phyloP scores from a whole-genome alignment of 2,113 vertebrate genomes.

The Oryzias woworae region DNA sequence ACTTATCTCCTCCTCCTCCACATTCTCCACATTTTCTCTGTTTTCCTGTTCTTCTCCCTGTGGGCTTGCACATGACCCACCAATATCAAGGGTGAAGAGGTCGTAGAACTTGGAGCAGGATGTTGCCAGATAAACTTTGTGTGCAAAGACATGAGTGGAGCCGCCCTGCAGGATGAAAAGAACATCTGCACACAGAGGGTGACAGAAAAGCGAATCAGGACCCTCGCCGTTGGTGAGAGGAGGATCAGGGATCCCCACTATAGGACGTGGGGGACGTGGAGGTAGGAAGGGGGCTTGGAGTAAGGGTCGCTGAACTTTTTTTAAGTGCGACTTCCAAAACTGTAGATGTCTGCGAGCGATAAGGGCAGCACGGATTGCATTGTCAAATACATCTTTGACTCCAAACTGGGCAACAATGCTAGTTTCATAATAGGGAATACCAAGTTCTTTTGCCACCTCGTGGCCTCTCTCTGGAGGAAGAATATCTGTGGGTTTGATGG shows the following conservation, averaged over 20 bases:
- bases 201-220: slow-evolving; percentile 81
- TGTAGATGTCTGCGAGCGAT: slow-evolving; percentile 89
- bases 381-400: slow-evolving; percentile 92
- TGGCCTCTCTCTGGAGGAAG: slow-evolving; percentile 87
- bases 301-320: slow-evolving; percentile 86
- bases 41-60: slow-evolving; percentile 45
- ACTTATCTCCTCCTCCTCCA: slow-evolving; percentile 74
- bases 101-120: slow-evolving; percentile 92
- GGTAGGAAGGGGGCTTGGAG: slow-evolving; percentile 88
- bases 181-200: slow-evolving; percentile 84
- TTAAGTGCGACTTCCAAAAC: slow-evolving; percentile 92
- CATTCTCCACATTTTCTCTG: slow-evolving; percentile 62
- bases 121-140: slow-evolving; percentile 88
- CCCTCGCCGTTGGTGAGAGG: slow-evolving; percentile 72
- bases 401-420: slow-evolving; percentile 92
- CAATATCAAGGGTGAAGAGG: slow-evolving; percentile 82
- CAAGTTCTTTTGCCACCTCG: slow-evolving; percentile 89
- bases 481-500: slow-evolving; percentile 89
- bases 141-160: slow-evolving; percentile 80
- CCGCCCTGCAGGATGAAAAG: slow-evolving; percentile 83
- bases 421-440: slow-evolving; percentile 90
- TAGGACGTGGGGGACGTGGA: slow-evolving; percentile 84
- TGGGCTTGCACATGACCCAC: slow-evolving; percentile 26
- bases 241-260: slow-evolving; percentile 82
- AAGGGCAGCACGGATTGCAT: slow-evolving; percentile 89